Base-by-base conservation (phyloP, 2,888 invertebrate genomes). In the Apamea anceps region DNA sequence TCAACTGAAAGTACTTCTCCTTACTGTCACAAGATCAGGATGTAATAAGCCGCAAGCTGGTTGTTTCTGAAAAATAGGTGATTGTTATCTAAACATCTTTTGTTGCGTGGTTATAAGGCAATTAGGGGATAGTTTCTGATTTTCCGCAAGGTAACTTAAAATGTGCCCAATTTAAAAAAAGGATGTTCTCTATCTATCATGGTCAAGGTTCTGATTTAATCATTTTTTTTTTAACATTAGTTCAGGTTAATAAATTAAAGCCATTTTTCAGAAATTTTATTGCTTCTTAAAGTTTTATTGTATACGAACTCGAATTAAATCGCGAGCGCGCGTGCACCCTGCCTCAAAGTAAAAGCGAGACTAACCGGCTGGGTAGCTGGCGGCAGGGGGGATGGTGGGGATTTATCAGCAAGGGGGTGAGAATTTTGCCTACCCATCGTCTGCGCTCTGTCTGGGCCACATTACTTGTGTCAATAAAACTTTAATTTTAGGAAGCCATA, bases 401-500 rank as follows among this genome's bases (percentile, higher is more conserved):
- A 6, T 37, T 6, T 45, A 2, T 45, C 7, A 28, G 1, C n/a
- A 42, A 60, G 67, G 72, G 85, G 28, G 10, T 72, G 85, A 57
- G 82, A 32, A 57, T 37, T 66, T 79, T 82, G 25, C 51, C 82
- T 62, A 48, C 85, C 85, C 32, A 63, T 1, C 62, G 80, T 82
- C 82, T 82, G 57, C 42, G 45, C n/a, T 48, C 62, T 85, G 82
- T 82, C 82, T 82, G 13, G 48, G 54, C n/a, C 71, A 67, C 25
- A 32, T n/a, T n/a, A 28, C 8, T n/a, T 48, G 51, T 60, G 21
- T 66, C 10, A 63, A 51, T 51, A 12, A 45, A 1, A 28, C 4
- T 8, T 1, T 45, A 12, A 32, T 48, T 21, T 45, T 25, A 45
- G 12, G n/a, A 45, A 32, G 2, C 2, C 7, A 3, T 18, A 12